Evolutionary conservation across 2,113 vertebrate species (phyloP), one percentile per base, ranked within the genome.

Genomic region (Zosterops hypoxanthus): DNA sequence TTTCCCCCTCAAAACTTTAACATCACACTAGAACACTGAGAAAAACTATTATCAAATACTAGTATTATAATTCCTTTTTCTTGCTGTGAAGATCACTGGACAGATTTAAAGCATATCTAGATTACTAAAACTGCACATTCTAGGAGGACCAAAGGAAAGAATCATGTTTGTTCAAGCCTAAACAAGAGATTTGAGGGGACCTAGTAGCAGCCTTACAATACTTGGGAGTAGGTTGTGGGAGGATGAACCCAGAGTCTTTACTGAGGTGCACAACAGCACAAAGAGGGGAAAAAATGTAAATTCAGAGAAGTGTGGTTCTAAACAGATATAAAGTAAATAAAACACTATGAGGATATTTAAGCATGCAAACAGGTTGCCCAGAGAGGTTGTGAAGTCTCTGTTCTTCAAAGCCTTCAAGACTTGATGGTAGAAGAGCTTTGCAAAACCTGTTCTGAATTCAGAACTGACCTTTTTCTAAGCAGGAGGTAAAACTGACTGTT

Each of bases 111-210:
- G 3, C 23, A 23, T 31, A 64, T 33, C 5, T 14, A 77, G 31
- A 25, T 34, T 81, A 25, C 3, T 53, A 75, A 14, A 22, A 66
- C 6, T 33, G 10, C 19, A 61, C 5, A 9, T 11, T 44, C 22
- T 57, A 8, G 23, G 17, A 31, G 12, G 24, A 44, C 9, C 39
- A 69, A 0, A 13, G 47, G 21, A 72, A 24, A 7, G 12, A 76
- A 26, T n/a, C 10, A 49, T 0, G 0, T 9, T 80, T 11, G 0
- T 72, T 76, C 49, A 55, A 55, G 20, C 12, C 29, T 42, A n/a
- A 29, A 47, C 5, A 80, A 47, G 36, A 42, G 12, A 6, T 5
- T 15, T 59, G 7, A 68, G 3, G 14, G 29, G 4, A 63, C 13
- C 20, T 55, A n/a, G 24, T 3, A 70, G 8, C 21, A 70, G 2